Percentiles rank a stretch among this genome's conserved stretches.
These are phyloP conservation scores for Delphinapterus leucas DNA, from an alignment of 2,113 vertebrate genomes.

Conservation along the genomic window DNA sequence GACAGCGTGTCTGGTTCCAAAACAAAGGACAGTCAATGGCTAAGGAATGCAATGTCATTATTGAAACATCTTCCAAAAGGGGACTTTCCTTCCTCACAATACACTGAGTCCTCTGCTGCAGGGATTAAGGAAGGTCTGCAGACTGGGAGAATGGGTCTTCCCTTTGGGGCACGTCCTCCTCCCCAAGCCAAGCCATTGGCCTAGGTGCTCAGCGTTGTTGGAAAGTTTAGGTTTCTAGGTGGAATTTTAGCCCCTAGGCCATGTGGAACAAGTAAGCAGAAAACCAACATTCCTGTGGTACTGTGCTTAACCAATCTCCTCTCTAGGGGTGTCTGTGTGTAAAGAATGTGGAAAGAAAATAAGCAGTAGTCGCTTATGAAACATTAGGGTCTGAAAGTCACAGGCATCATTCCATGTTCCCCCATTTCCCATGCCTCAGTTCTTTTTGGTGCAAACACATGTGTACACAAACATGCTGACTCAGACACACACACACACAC, in stretches of 20 bases:
- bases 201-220: neutral
- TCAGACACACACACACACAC: neutral
- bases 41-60: neutral
- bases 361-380: constrained; percentile 29
- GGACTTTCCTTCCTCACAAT: neutral
- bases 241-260: neutral
- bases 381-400: neutral
- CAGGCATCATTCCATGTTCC: neutral
- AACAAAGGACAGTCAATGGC: neutral
- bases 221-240: neutral
- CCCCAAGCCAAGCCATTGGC: neutral
- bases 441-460: neutral
- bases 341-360: constrained; percentile 53
- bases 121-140: neutral
- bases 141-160: neutral
- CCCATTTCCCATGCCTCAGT: neutral
- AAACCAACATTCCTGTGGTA: constrained; percentile 36
- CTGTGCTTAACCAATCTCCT: neutral
- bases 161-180: neutral
- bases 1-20: neutral
- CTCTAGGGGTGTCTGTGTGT: neutral
- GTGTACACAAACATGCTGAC: neutral
- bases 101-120: neutral
- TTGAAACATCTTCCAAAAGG: neutral
- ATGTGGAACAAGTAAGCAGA: neutral